Evolutionary conservation across 2,113 vertebrate species (phyloP), one percentile per base, ranked within the genome.

Genomic region (Kobus ellipsiprymnus): DNA sequence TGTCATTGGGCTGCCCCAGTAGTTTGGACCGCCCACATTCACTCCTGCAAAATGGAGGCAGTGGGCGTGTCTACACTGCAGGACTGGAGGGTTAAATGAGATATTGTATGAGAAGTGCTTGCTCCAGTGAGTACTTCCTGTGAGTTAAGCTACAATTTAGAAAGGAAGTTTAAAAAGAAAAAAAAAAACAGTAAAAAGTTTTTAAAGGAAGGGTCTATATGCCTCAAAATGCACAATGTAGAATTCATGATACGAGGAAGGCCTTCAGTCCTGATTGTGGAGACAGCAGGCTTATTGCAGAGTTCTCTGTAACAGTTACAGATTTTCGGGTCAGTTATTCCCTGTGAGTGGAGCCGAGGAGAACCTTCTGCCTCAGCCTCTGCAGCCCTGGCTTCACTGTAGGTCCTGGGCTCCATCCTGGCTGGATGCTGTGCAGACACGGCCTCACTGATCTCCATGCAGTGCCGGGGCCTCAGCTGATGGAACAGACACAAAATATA

Each of bases 41-140:
- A 7, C n/a, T 25, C 8, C 33, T 21, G 23, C 57, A 4, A 23
- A n/a, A 25, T 25, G 19, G 52, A 27, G 36, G 30, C 25, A 4
- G 2, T 3, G 0, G 6, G 30, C 1, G 0, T 0, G 3, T 14
- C 87, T 4, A 13, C 21, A 1, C 48, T 10, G 2, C 44, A 3
- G 54, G 11, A 12, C 12, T 1, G 1, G 44, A 5, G 78, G 57
- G 30, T 36, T 17, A 77, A 33, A 6, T 3, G 40, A 30, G 46
- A 30, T 1, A 5, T 4, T 2, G 2, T 7, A 4, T 0, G 6
- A 67, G 36, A 87, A 9, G n/a, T 3, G 3, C 7, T 13, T 2
- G 78, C 57, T 59, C 85, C 15, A 11, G 11, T 0, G 1, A 27
- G 21, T 17, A 9, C 80, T n/a, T 19, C 30, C 1, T 1, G 2